Conservation (phyloP, 2,113 vertebrate genomes). For the Anolis carolinensis region DNA sequence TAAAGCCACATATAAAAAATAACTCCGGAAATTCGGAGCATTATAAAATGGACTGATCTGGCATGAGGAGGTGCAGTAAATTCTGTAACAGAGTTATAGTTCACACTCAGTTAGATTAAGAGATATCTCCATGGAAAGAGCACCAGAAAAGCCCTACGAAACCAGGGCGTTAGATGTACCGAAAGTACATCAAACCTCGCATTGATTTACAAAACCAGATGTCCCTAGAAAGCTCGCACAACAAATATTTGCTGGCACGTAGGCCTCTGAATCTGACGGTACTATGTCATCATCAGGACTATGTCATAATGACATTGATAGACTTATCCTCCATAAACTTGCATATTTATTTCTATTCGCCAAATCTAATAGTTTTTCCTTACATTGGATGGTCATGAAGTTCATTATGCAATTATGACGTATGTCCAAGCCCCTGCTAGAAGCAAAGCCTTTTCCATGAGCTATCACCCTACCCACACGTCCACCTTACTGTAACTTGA, state of each 20-base stretch:
- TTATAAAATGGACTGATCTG: fast-evolving
- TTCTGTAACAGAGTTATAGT: background rate
- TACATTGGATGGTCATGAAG: background rate
- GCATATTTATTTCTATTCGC: background rate
- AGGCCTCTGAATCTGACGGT: background rate
- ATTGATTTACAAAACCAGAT: background rate
- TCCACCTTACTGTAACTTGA: background rate
- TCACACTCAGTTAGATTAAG: background rate
- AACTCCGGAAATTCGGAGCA: background rate
- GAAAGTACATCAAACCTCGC: background rate
- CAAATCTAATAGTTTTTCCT: background rate
- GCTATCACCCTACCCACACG: no score
- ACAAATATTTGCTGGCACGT: background rate
- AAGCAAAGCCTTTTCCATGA: background rate
- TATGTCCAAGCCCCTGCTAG: background rate
- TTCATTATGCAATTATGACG: background rate
- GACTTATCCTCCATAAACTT: background rate
- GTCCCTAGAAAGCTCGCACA: background rate
- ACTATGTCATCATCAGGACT: background rate
- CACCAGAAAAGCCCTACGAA: background rate
- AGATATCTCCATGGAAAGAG: background rate
- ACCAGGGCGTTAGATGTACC: background rate
- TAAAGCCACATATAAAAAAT: background rate
- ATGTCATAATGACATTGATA: background rate
- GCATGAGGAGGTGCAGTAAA: background rate